These are phyloP conservation scores for Nomada flava DNA, from an alignment of 2,888 invertebrate genomes.

Conservation along the genomic window DNA sequence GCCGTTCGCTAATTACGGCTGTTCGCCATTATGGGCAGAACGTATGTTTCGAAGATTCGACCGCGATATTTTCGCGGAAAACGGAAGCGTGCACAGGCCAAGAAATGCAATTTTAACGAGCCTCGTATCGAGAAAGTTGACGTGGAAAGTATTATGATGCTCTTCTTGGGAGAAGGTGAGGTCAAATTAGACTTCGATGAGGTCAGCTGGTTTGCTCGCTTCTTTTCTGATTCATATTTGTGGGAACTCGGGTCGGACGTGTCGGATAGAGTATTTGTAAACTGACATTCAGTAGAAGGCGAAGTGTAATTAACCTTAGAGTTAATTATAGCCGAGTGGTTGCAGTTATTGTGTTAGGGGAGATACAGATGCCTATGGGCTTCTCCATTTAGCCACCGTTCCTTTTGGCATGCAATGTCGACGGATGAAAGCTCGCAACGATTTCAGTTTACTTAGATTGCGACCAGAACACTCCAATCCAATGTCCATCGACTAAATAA, in stretches of 20 bases:
- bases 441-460: no score
- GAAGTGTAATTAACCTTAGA: no score
- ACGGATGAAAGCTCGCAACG: no score
- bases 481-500: no score
- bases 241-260: background rate
- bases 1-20: constrained; percentile 40
- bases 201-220: background rate
- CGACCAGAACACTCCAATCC: no score
- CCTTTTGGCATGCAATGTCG: no score
- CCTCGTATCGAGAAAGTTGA: background rate
- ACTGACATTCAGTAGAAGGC: no score
- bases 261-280: background rate
- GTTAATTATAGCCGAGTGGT: background rate
- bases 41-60: background rate
- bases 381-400: no score
- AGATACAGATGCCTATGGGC: no score
- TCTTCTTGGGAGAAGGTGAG: background rate
- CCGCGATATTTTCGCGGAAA: constrained; percentile 20
- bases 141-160: background rate
- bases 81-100: constrained; percentile 3
- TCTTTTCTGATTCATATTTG: background rate
- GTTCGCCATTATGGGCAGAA: constrained; percentile 23
- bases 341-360: no score
- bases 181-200: constrained; percentile 7
- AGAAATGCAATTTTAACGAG: constrained; percentile 16